Conservation (phyloP, 1,140 invertebrate genomes). For the Neodiprion virginianus region DNA sequence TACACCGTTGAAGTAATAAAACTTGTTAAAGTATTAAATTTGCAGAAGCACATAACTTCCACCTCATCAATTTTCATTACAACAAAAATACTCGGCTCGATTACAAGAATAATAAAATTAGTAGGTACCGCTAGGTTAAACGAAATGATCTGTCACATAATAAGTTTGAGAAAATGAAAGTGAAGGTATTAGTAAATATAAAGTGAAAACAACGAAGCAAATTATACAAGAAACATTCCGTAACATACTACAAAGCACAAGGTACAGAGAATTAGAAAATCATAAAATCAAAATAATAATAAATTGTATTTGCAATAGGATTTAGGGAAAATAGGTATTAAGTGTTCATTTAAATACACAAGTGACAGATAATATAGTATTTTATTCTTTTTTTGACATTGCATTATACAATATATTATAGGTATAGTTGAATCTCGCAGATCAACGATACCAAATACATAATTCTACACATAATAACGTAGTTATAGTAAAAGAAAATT, state of each 20-base stretch:
- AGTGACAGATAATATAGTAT: slow-evolving; percentile 49
- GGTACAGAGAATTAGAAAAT: slow-evolving; percentile 51
- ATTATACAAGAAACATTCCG: too few relatives aligned
- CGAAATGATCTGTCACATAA: neutral
- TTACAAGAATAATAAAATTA: too few relatives aligned
- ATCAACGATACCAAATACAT: neutral
- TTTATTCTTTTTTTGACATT: slow-evolving; percentile 47
- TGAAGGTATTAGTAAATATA: neutral
- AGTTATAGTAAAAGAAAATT: neutral
- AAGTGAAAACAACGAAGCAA: slow-evolving; percentile 22
- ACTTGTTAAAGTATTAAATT: too few relatives aligned
- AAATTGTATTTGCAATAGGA: slow-evolving; percentile 16
- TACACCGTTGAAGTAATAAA: too few relatives aligned
- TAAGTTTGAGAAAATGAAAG: neutral
- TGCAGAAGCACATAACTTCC: too few relatives aligned
- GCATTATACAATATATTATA: slow-evolving; percentile 34
- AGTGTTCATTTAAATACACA: slow-evolving; percentile 26
- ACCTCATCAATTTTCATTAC: too few relatives aligned
- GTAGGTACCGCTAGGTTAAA: too few relatives aligned
- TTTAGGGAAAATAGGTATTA: slow-evolving; percentile 35
- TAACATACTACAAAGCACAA: slow-evolving; percentile 47
- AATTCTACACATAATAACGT: neutral
- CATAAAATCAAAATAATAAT: slow-evolving; percentile 19
- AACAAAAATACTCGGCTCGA: too few relatives aligned
- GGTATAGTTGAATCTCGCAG: neutral